These are phyloP conservation scores for Entomyzon cyanotis DNA, from an alignment of 2,113 vertebrate species.

Conservation along the genomic window DNA sequence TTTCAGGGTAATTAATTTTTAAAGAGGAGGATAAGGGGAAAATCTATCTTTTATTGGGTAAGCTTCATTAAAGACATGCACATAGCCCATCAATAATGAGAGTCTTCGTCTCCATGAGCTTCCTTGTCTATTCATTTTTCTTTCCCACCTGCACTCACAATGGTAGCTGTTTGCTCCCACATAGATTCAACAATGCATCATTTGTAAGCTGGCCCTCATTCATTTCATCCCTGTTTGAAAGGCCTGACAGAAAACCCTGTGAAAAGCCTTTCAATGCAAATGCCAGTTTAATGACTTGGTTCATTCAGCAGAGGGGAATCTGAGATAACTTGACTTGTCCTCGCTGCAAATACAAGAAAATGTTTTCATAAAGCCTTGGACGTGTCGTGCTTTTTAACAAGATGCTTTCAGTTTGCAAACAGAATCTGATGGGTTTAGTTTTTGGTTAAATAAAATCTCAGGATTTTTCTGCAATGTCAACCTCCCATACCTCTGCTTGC, in stretches of 20 bases:
- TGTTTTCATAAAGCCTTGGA: slow-evolving; percentile 71
- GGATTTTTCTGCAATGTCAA: neutral
- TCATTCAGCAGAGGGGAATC: slow-evolving; percentile 71
- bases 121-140: slow-evolving; percentile 79
- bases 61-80: slow-evolving; percentile 45
- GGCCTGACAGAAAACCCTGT: slow-evolving; percentile 75
- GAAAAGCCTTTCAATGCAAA: slow-evolving; percentile 78
- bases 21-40: neutral
- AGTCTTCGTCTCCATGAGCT: slow-evolving; percentile 50
- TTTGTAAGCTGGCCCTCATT: slow-evolving; percentile 76
- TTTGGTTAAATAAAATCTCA: neutral
- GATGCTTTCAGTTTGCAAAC: slow-evolving; percentile 34
- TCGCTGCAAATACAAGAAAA: slow-evolving; percentile 68
- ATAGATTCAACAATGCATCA: slow-evolving; percentile 73
- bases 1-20: slow-evolving; percentile 13
- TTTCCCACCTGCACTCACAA: slow-evolving; percentile 80
- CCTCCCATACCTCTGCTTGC: neutral
- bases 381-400: slow-evolving; percentile 74
- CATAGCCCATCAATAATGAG: slow-evolving; percentile 56
- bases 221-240: slow-evolving; percentile 70
- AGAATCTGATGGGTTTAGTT: slow-evolving; percentile 1
- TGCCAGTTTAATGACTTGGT: slow-evolving; percentile 78
- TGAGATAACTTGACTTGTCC: slow-evolving; percentile 70
- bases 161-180: slow-evolving; percentile 75
- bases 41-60: slow-evolving; percentile 41